A percentile compares a stretch with the other conserved stretches of the same genome.
These are phyloP conservation scores for Drusus annulatus DNA, from an alignment of 1,140 invertebrate species.

Conservation along the genomic window DNA sequence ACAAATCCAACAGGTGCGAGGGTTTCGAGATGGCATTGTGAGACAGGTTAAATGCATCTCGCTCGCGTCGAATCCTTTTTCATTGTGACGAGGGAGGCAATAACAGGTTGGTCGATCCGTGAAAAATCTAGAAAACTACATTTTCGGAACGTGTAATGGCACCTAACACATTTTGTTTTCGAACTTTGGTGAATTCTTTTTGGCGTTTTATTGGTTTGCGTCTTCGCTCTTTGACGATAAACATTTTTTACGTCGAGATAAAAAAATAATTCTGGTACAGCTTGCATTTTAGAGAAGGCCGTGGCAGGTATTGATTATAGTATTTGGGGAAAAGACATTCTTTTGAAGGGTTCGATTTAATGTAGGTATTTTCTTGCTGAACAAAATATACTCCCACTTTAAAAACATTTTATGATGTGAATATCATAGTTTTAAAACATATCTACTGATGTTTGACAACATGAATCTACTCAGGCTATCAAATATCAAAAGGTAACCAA, in stretches of 20 bases:
- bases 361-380: no score
- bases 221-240: conserved; percentile 54
- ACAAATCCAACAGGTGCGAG: conserved; percentile 56
- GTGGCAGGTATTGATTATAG: background rate
- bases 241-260: conserved; percentile 45
- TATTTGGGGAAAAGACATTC: no score
- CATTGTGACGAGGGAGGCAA: conserved; percentile 34
- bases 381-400: no score
- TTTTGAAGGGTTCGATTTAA: no score
- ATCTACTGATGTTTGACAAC: no score
- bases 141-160: conserved; percentile 58
- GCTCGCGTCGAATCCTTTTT: background rate
- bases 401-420: no score
- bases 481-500: no score
- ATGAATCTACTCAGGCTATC: no score
- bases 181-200: conserved; percentile 53
- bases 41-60: background rate
- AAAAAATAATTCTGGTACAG: conserved; percentile 33
- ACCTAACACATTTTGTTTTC: conserved; percentile 58
- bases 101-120: conserved; percentile 9
- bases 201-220: conserved; percentile 56
- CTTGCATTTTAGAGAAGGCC: conserved; percentile 23
- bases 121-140: conserved; percentile 49
- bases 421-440: no score
- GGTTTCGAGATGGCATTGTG: conserved; percentile 11